phyloP scores from a whole-genome alignment of 2,797 vertebrate species.

The Micrastur ruficollis region DNA sequence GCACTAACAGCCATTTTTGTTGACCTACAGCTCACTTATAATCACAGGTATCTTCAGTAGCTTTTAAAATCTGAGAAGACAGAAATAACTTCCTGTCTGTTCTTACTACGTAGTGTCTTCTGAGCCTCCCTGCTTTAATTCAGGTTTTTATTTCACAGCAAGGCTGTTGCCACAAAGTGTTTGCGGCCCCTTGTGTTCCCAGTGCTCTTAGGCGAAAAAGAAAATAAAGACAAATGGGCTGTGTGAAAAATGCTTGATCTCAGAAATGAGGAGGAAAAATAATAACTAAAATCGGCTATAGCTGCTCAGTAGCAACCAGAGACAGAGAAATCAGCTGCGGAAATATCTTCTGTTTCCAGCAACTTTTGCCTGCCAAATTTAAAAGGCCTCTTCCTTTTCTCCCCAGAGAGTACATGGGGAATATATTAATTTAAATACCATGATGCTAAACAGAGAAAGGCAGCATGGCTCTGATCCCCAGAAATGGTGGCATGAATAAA shows the following conservation, averaged over 20 bases:
- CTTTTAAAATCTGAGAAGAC: slow-evolving; percentile 31
- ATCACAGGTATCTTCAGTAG: slow-evolving; percentile 53
- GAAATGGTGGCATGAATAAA: neutral
- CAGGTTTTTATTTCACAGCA: neutral
- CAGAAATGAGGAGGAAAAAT: neutral
- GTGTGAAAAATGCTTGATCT: neutral
- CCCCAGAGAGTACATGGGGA: neutral
- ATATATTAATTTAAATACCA: neutral
- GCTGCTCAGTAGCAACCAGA: neutral
- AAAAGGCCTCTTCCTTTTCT: neutral
- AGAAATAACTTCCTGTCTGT: slow-evolving; percentile 1
- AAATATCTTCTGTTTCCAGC: neutral
- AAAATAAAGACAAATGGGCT: neutral
- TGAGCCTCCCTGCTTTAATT: neutral
- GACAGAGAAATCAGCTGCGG: neutral
- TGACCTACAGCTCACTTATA: slow-evolving; percentile 57
- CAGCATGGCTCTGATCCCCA: neutral
- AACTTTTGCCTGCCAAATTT: neutral
- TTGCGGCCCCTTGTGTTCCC: neutral
- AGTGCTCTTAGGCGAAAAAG: neutral
- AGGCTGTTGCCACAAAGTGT: neutral
- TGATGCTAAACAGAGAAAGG: neutral
- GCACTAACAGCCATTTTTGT: slow-evolving; percentile 58
- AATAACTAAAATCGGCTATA: neutral
- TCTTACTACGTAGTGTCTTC: neutral